Conservation (phyloP, 1,140 invertebrate species). For the Tetraneura akinire region DNA sequence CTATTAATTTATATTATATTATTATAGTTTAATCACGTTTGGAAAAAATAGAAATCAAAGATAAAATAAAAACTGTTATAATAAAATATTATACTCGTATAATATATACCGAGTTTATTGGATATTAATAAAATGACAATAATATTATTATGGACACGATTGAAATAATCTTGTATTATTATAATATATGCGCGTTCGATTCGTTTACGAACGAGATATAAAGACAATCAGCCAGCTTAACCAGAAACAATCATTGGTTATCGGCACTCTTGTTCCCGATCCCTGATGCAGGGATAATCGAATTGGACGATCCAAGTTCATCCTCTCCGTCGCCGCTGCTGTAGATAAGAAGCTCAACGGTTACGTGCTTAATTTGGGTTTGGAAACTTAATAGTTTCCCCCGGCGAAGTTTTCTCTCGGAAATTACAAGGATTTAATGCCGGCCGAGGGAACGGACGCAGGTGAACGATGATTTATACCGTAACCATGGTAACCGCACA, state of each 20-base stretch:
- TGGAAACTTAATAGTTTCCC: conserved; percentile 51
- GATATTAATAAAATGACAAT: too few relatives aligned
- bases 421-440: conserved; percentile 51
- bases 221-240: conserved; percentile 21
- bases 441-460: conserved; percentile 44
- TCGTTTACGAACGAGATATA: too few relatives aligned
- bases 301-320: conserved; percentile 25
- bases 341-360: conserved; percentile 49
- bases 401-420: conserved; percentile 47
- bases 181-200: too few relatives aligned
- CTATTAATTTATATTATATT: too few relatives aligned
- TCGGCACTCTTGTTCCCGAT: not conserved
- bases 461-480: conserved; percentile 48
- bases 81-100: too few relatives aligned
- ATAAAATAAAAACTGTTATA: too few relatives aligned
- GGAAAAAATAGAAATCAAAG: too few relatives aligned
- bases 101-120: too few relatives aligned
- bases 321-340: not conserved
- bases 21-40: too few relatives aligned
- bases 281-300: conserved; percentile 12
- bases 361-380: conserved; percentile 51
- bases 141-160: too few relatives aligned
- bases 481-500: conserved; percentile 45
- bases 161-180: too few relatives aligned
- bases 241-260: not conserved